Base-by-base conservation (phyloP, 2,113 vertebrate genomes). In the Corynorhinus townsendii region DNA sequence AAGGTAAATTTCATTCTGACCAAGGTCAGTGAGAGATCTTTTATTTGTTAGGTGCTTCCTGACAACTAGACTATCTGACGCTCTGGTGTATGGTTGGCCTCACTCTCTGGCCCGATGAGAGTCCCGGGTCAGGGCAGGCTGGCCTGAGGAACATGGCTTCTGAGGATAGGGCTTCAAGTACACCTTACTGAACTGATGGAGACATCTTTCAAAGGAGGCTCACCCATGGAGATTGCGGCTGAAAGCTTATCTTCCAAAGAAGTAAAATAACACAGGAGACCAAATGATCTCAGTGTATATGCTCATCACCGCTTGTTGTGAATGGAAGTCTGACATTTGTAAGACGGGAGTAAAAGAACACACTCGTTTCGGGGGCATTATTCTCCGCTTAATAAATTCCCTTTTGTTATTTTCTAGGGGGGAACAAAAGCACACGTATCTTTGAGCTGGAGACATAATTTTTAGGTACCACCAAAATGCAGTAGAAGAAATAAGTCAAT, bases 401-500 rank as follows among this genome's bases (percentile, higher is more conserved):
- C n/a, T 75, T 91, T n/a, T 3, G 80, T 90, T 28, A 79, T n/a
- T n/a, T n/a, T n/a, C n/a, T n/a, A n/a, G 38, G 38, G 38, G 38
- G 38, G 38, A 20, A 12, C 24, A 84, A 80, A 64, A 73, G n/a
- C 17, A 82, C 89, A 73, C 30, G 17, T 38, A 59, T 95, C 3
- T 89, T 92, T 91, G 22, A 64, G 43, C 5, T 94, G n/a, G 52
- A 69, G 89, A 71, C 90, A 24, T 68, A 66, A 64, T 30, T 43
- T 79, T 77, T 92, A 54, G 80, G n/a, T 89, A 22, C 43, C 66
- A 56, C 17, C 90, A 35, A 92, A 93, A 95, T 73, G 89, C 17
- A 86, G n/a, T 88, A 93, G 90, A 85, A 66, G 1, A 89, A 81
- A 77, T 49, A 72, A 89, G 43, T 24, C 24, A 54, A 90, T 24